Percentiles rank a stretch among this genome's conserved stretches.
These are phyloP conservation scores for Ambastaia sidthimunki DNA, from an alignment of 2,797 vertebrate genomes.

Conservation along the genomic window DNA sequence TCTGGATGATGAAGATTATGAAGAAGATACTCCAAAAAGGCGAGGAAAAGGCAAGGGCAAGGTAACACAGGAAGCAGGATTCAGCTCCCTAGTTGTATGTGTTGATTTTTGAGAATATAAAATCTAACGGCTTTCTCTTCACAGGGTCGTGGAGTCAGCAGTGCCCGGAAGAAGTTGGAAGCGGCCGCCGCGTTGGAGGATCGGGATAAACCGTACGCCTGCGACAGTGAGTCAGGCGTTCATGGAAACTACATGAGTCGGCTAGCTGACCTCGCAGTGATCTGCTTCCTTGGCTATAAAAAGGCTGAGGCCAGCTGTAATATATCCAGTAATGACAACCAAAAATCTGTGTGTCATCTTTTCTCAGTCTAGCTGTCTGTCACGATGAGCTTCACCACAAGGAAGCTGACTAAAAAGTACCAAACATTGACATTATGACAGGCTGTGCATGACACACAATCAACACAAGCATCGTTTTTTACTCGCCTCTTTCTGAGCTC, in stretches of 20 bases:
- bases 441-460: background rate
- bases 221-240: slow-evolving; percentile 90
- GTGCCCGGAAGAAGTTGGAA: slow-evolving; percentile 90
- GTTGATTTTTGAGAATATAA: background rate
- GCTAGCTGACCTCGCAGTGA: slow-evolving; percentile 22
- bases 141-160: slow-evolving; percentile 88
- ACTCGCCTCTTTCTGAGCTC: background rate
- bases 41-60: slow-evolving; percentile 95
- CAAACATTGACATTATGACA: background rate
- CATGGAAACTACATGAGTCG: slow-evolving; percentile 45
- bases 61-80: slow-evolving; percentile 70
- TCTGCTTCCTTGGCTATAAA: slow-evolving; percentile 25
- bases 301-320: slow-evolving; percentile 30
- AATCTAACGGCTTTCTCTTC: background rate
- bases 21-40: slow-evolving; percentile 94
- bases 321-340: background rate
- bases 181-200: slow-evolving; percentile 87
- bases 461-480: background rate
- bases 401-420: background rate
- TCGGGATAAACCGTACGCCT: slow-evolving; percentile 92
- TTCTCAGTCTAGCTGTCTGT: background rate
- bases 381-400: slow-evolving; percentile 6
- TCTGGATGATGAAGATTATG: slow-evolving; percentile 94
- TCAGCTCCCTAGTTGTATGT: background rate
- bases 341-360: slow-evolving; percentile 1